Percentiles rank a stretch among this genome's conserved stretches.
Conservation (phyloP, 2,113 vertebrate species). For the Phoenicopterus ruber region DNA sequence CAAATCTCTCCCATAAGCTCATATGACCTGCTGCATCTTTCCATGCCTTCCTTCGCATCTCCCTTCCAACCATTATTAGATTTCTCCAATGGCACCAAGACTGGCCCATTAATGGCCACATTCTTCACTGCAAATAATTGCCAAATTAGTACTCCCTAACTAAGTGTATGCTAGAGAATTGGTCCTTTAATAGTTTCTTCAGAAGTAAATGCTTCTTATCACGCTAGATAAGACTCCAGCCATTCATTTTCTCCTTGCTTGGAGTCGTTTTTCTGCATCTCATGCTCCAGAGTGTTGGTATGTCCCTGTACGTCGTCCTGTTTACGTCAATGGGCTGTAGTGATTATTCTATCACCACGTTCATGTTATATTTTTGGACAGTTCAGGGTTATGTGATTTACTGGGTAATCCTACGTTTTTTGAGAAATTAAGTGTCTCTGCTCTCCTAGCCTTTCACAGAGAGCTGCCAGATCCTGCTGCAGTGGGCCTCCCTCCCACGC, state of each 20-base stretch:
- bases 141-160: slow-evolving; percentile 52
- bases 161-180: slow-evolving; percentile 6
- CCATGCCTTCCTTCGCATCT: background rate
- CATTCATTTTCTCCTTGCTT: slow-evolving; percentile 17
- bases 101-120: background rate
- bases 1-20: background rate
- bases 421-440: slow-evolving; percentile 45
- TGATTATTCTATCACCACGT: slow-evolving; percentile 55
- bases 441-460: slow-evolving; percentile 1
- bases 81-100: background rate
- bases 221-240: slow-evolving; percentile 1
- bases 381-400: slow-evolving; percentile 44
- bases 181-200: slow-evolving; percentile 39
- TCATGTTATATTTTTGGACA: slow-evolving; percentile 41
- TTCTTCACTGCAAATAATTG: slow-evolving; percentile 34
- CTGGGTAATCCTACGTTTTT: background rate
- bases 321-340: background rate
- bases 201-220: slow-evolving; percentile 52
- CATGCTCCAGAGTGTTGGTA: background rate
- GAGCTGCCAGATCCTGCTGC: background rate
- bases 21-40: background rate
- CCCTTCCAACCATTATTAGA: background rate
- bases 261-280: background rate
- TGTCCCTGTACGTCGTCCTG: background rate
- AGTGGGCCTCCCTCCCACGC: background rate